These are phyloP conservation scores for Hylaeus anthracinus DNA, from an alignment of 1,140 invertebrate species.

Conservation along the genomic window DNA sequence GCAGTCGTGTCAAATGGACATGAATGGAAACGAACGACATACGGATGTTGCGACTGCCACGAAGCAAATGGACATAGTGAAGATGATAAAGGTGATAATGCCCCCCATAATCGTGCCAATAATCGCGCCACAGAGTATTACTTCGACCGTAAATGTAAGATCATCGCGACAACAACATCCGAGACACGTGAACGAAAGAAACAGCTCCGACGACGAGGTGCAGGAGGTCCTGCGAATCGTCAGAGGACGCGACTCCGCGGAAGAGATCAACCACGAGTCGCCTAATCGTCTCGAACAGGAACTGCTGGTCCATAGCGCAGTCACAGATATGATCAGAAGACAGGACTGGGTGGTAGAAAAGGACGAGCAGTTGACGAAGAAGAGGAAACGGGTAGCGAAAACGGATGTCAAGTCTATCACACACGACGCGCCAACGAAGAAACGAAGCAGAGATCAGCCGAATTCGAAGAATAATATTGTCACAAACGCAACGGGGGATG, in stretches of 20 bases:
- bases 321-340: constrained; percentile 29
- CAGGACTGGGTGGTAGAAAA: constrained; percentile 1
- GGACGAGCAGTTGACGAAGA: not conserved
- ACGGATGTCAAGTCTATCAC: not conserved
- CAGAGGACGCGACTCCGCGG: not conserved
- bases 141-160: not conserved
- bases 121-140: not conserved
- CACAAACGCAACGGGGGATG: not conserved
- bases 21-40: not conserved
- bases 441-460: not conserved
- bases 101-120: constrained; percentile 10
- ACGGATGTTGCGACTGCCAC: not conserved
- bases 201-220: constrained; percentile 49
- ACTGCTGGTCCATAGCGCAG: constrained; percentile 32
- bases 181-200: not conserved
- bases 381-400: not conserved
- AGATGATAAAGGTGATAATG: not conserved
- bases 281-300: constrained; percentile 57
- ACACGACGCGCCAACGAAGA: not conserved
- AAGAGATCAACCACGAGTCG: constrained; percentile 60
- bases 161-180: too few relatives aligned
- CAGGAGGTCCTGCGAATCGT: constrained; percentile 59
- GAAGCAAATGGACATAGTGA: not conserved
- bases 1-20: not conserved
- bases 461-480: not conserved